These are phyloP conservation scores for Podarcis muralis DNA, from an alignment of 2,113 vertebrate species.

Conservation along the genomic window DNA sequence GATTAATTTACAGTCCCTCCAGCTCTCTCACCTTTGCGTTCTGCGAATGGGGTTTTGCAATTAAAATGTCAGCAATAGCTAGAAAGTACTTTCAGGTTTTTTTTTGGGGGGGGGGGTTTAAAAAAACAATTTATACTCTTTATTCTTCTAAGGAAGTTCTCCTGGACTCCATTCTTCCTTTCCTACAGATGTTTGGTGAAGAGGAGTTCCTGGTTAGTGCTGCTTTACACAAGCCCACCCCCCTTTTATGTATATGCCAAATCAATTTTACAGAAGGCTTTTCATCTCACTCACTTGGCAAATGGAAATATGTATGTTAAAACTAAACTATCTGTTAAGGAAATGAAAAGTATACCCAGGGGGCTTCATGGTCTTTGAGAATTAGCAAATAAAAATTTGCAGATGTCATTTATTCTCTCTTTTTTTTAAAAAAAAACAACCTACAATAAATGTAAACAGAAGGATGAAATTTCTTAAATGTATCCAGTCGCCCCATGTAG, in stretches of 20 bases:
- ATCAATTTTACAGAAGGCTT: slow-evolving; percentile 65
- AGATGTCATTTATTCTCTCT: slow-evolving; percentile 52
- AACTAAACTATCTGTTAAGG: slow-evolving; percentile 66
- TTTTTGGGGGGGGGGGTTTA: too few relatives aligned
- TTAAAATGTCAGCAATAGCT: background rate
- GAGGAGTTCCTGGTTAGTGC: slow-evolving; percentile 25
- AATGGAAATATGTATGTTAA: slow-evolving; percentile 60
- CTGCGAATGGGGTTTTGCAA: background rate
- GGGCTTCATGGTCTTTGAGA: slow-evolving; percentile 61
- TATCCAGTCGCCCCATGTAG: slow-evolving; percentile 26
- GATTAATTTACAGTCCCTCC: background rate
- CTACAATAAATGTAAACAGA: slow-evolving; percentile 55
- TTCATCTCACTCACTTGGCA: slow-evolving; percentile 60
- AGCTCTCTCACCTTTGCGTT: background rate
- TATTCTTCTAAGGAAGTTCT: background rate
- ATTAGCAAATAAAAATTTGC: slow-evolving; percentile 65
- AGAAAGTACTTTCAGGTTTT: background rate
- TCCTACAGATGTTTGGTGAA: slow-evolving; percentile 17
- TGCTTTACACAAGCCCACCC: slow-evolving; percentile 31
- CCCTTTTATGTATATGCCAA: slow-evolving; percentile 57
- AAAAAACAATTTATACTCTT: slow-evolving; percentile 1
- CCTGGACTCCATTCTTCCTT: background rate
- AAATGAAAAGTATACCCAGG: slow-evolving; percentile 60
- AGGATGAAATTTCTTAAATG: slow-evolving; percentile 48
- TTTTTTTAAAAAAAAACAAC: background rate